A percentile compares a stretch with the other conserved stretches of the same genome.
These are phyloP conservation scores for Montipora capitata DNA, from an alignment of 92 coral and sea anemone genomes.

Conservation along the genomic window DNA sequence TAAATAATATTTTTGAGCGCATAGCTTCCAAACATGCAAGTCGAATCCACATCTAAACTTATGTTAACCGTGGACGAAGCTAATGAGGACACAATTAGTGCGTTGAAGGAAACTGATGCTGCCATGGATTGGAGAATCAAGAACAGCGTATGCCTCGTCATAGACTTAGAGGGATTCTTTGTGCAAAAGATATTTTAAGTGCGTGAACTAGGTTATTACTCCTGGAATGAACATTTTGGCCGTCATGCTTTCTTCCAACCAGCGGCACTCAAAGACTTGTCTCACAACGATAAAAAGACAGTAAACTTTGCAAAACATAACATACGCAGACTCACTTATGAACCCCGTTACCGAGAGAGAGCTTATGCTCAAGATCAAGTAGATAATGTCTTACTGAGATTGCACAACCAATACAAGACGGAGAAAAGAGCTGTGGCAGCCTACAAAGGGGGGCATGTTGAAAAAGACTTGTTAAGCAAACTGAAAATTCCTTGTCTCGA, in stretches of 20 bases:
- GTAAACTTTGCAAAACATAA: conserved; percentile 9
- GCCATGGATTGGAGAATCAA: background rate
- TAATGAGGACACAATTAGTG: background rate
- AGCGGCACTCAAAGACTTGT: conserved; percentile 4
- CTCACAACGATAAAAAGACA: conserved; percentile 12
- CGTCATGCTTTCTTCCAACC: conserved; percentile 15
- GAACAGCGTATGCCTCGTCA: background rate
- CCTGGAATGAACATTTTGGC: conserved; percentile 5
- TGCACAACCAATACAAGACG: conserved; percentile 6
- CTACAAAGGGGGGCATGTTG: conserved; percentile 4
- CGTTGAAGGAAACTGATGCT: too few relatives aligned
- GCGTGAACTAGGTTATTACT: conserved; percentile 15
- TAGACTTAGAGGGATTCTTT: conserved; percentile 9
- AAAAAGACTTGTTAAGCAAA: background rate
- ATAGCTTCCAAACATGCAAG: background rate
- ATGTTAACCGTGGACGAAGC: background rate
- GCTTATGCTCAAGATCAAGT: background rate
- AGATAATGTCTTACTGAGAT: background rate
- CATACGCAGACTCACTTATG: conserved; percentile 4
- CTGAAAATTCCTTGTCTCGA: conserved; percentile 9
- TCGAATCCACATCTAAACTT: background rate
- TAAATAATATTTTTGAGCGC: background rate
- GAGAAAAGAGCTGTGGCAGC: background rate
- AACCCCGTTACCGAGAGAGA: background rate
- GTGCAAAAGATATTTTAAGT: conserved; percentile 15